A percentile compares a stretch with the other conserved stretches of the same genome.
Evolutionary conservation across 2,888 invertebrate species (phyloP).

Genomic region (Dioctria rufipes): DNA sequence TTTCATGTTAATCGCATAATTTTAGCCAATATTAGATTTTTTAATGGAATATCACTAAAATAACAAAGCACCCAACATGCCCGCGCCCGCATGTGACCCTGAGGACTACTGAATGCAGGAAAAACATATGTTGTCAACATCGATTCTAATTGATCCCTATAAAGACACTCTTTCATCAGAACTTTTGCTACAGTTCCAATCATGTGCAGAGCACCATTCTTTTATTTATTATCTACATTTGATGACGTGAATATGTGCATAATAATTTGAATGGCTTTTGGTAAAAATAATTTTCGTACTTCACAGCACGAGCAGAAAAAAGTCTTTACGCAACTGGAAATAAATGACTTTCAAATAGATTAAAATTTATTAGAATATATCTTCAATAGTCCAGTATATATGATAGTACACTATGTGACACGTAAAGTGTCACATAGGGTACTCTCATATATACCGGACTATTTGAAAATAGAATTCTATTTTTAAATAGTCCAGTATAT

Average conservation of each 20-base stretch:
- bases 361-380: neutral
- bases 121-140: constrained; percentile 93
- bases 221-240: constrained; percentile 81
- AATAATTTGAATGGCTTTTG: constrained; percentile 92
- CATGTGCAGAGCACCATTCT: constrained; percentile 99
- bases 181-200: constrained; percentile 94
- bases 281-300: constrained; percentile 95
- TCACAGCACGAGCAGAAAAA: constrained; percentile 89
- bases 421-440: constrained; percentile 77
- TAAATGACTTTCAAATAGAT: no score
- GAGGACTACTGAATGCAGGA: constrained; percentile 89
- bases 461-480: no score
- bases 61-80: constrained; percentile 97
- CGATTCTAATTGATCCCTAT: constrained; percentile 93
- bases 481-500: no score
- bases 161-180: constrained; percentile 90
- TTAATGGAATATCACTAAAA: constrained; percentile 90
- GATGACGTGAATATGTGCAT: constrained; percentile 81
- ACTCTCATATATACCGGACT: constrained; percentile 92
- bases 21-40: constrained; percentile 83
- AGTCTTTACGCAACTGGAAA: constrained; percentile 92
- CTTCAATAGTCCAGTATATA: constrained; percentile 34
- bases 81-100: constrained; percentile 92
- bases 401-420: constrained; percentile 1
- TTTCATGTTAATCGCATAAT: constrained; percentile 85